phyloP scores from a whole-genome alignment of 2,888 invertebrate genomes.

The Petrolisthes cinctipes region DNA sequence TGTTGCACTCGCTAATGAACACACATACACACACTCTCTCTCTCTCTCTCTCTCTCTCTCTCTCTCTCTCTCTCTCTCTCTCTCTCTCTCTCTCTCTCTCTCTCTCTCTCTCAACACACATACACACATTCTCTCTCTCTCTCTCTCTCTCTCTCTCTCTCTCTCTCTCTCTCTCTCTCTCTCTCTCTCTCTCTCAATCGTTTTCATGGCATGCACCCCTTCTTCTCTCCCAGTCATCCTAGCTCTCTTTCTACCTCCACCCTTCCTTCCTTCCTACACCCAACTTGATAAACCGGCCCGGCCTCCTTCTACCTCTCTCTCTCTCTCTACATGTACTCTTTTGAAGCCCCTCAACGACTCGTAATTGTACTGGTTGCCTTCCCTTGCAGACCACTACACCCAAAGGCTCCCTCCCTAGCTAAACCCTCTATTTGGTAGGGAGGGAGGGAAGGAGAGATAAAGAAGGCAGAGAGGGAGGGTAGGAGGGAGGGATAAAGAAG shows the following conservation, averaged over 20 bases:
- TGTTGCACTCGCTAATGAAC: no score
- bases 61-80: slow-evolving; percentile 7
- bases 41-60: slow-evolving; percentile 7
- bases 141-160: background rate
- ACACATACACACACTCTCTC: background rate
- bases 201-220: background rate
- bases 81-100: background rate
- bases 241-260: background rate
- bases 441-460: no score
- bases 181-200: background rate
- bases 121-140: background rate
- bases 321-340: background rate
- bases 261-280: background rate
- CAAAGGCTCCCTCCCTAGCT: no score
- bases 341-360: no score
- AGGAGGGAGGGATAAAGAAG: no score
- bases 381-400: no score
- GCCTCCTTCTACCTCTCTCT: background rate
- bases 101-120: no score
- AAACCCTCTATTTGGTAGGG: no score
- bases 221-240: background rate
- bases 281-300: background rate
- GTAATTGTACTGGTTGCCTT: no score
- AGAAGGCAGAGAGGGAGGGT: no score
- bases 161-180: slow-evolving; percentile 26